phyloP scores from a whole-genome alignment of 2,113 vertebrate species.

The Tragelaphus strepsiceros region DNA sequence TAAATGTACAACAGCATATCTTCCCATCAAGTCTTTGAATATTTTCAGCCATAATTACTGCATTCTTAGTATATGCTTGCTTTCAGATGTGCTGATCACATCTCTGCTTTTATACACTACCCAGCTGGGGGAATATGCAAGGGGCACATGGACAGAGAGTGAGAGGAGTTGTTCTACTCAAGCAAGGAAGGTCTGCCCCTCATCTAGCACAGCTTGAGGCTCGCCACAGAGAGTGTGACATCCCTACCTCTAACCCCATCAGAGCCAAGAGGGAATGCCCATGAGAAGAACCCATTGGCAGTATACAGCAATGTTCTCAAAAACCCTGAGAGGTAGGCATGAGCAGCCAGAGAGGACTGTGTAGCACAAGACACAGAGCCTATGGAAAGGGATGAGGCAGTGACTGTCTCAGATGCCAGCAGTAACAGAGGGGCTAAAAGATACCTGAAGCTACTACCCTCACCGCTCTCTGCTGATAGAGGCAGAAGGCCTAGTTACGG shows the following conservation, averaged over 20 bases:
- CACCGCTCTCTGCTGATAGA: background rate
- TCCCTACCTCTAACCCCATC: background rate
- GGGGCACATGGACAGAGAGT: background rate
- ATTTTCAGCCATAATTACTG: background rate
- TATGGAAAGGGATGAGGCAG: background rate
- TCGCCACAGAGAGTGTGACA: background rate
- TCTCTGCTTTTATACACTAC: background rate
- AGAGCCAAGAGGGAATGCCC: background rate
- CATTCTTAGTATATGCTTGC: background rate
- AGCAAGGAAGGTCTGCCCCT: background rate
- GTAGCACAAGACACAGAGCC: background rate
- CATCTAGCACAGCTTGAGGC: background rate
- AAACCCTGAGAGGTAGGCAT: background rate
- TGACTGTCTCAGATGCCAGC: background rate
- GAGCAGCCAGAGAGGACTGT: background rate
- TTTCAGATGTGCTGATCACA: background rate
- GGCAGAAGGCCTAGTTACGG: background rate
- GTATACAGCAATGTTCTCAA: background rate
- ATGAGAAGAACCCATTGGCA: background rate
- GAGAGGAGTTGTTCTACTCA: background rate
- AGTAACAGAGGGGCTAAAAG: background rate
- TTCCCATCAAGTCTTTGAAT: background rate
- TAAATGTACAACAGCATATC: background rate
- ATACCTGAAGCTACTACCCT: background rate
- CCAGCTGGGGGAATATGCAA: background rate